Evolutionary conservation across 2,888 invertebrate genomes (phyloP), one percentile per base, ranked within the genome.

Genomic region (Salticus scenicus): DNA sequence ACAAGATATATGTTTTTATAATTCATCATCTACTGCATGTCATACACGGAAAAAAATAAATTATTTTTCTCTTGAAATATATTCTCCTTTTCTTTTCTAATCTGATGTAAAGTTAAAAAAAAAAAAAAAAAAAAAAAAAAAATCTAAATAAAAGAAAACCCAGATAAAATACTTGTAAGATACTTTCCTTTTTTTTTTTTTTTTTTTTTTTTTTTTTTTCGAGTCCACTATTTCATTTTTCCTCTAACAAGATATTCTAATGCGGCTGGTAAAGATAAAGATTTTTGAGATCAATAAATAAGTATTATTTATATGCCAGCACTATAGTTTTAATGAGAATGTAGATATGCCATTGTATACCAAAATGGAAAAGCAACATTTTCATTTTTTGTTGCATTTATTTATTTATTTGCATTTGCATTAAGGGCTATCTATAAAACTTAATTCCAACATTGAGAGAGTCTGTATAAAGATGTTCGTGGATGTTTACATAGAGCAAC

Each of bases 381-480:
- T 57, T 57, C 5, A 24, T 57, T 24, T 57, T 57, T 57, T 37
- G 37, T n/a, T 37, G 37, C 37, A 37, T 37, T 37, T 37, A 7
- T 10, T 37, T 10, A 7, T 37, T 37, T 10, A 4, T 10, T 57
- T 24, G 24, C 17, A 5, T 57, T 57, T 57, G 24, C 24, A 20
- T 1, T 12, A 20, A 24, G 57, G 57, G 5, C 73, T 4, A 28
- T 41, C 37, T 31, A 51, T 28, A 67, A 67, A 80, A 67, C 20
- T 24, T 64, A 14, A 17, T 72, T 77, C 73, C 57, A 73, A 57
- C 77, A 24, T 20, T 73, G 67, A 77, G 83, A 73, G 83, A 67
- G 73, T 77, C 72, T 77, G 77, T 84, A 77, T 84, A 84, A 84
- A 77, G 83, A 77, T 24, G 57, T 57, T 24, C 4, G 24, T 57